phyloP scores from a whole-genome alignment of 2,113 vertebrate genomes.

The Pelecanoides urinatrix region DNA sequence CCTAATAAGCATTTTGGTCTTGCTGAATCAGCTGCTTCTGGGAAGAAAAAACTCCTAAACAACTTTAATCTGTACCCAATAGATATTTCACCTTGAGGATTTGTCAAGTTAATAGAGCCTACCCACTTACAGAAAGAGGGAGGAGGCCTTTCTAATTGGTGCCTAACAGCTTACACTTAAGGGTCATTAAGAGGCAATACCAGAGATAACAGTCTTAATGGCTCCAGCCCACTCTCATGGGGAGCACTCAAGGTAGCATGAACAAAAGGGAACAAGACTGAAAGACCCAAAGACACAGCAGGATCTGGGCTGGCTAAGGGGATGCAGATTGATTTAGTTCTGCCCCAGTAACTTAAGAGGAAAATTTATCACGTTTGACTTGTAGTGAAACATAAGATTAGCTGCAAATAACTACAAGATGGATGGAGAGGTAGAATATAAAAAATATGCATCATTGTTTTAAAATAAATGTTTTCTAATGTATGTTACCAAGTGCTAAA shows the following conservation, averaged over 20 bases:
- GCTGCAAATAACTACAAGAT: neutral
- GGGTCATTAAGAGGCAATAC: slow-evolving; percentile 50
- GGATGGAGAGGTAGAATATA: neutral
- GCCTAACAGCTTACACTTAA: slow-evolving; percentile 55
- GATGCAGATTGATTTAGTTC: slow-evolving; percentile 37
- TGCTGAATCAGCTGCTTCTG: slow-evolving; percentile 43
- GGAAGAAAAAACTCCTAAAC: slow-evolving; percentile 35
- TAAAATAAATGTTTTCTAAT: neutral
- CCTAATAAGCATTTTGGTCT: slow-evolving; percentile 33
- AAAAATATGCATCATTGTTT: neutral
- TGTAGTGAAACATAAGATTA: neutral
- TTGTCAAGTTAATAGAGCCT: slow-evolving; percentile 61
- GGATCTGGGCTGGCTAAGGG: neutral
- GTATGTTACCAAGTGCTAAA: neutral
- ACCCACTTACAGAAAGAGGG: slow-evolving; percentile 47
- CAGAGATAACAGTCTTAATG: slow-evolving; percentile 59
- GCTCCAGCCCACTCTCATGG: slow-evolving; percentile 33
- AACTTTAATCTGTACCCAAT: slow-evolving; percentile 48
- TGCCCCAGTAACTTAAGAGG: neutral
- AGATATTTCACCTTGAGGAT: slow-evolving; percentile 53
- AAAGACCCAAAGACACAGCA: slow-evolving; percentile 31
- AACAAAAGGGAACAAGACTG: slow-evolving; percentile 16
- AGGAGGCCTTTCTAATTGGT: slow-evolving; percentile 59
- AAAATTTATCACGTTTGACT: neutral
- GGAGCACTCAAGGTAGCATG: slow-evolving; percentile 33